These are phyloP conservation scores for Siniperca undulata DNA, from an alignment of 2,797 vertebrate species.

Conservation along the genomic window DNA sequence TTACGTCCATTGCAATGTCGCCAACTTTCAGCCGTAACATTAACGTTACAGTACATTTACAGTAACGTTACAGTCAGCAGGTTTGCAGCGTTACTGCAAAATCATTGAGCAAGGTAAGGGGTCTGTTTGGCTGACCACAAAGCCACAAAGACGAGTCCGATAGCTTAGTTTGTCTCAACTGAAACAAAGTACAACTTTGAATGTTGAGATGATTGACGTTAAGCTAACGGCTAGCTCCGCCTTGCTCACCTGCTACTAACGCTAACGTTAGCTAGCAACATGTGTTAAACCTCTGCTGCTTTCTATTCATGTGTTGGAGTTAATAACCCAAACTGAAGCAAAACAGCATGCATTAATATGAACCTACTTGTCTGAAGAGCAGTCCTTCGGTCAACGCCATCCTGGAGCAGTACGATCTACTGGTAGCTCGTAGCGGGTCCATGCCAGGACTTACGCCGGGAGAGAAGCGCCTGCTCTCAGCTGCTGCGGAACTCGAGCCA, in stretches of 20 bases:
- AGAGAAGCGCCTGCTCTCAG: slow-evolving; percentile 34
- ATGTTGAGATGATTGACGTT: too few species aligned
- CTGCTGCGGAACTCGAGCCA: slow-evolving; percentile 33
- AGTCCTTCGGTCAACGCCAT: slow-evolving; percentile 62
- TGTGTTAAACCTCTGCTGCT: not conserved
- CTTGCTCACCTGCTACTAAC: slow-evolving; percentile 6
- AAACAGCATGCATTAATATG: not conserved
- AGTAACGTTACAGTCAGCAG: not conserved
- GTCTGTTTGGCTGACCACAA: not conserved
- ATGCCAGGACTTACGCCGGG: not conserved
- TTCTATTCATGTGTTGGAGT: rapidly evolving
- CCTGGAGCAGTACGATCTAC: slow-evolving; percentile 61
- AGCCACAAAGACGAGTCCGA: rapidly evolving
- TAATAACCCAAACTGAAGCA: rapidly evolving
- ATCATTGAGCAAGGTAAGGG: not conserved
- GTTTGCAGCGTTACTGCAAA: not conserved
- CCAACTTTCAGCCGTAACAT: not conserved
- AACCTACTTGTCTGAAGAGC: slow-evolving; percentile 82
- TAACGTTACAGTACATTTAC: not conserved
- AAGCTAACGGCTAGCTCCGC: slow-evolving; percentile 29
- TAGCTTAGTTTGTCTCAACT: rapidly evolving
- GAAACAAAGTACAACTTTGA: not conserved
- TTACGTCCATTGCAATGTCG: not conserved
- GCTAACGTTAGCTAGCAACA: not conserved
- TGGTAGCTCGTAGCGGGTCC: slow-evolving; percentile 11